Evolutionary conservation across 2,113 vertebrate genomes (phyloP).

Genomic region (Acinonyx jubatus): DNA sequence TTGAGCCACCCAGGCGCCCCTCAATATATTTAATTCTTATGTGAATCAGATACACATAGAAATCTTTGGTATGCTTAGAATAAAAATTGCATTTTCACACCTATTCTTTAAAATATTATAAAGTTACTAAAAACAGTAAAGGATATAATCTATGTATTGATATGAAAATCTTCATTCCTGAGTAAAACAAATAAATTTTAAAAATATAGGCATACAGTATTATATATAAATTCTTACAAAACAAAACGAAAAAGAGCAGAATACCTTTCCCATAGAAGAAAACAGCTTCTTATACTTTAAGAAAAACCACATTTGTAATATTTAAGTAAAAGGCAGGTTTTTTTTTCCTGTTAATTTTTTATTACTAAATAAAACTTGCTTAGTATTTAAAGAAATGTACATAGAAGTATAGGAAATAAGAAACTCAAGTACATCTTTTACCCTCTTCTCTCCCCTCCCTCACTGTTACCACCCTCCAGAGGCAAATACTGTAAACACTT

Average conservation of each 20-base stretch:
- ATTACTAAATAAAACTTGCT: neutral
- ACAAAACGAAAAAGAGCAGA: neutral
- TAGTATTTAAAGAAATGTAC: neutral
- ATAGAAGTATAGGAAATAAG: neutral
- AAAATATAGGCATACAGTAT: neutral
- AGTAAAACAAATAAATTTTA: neutral
- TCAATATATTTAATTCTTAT: neutral
- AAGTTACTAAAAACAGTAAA: neutral
- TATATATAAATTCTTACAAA: neutral
- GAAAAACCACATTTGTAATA: neutral
- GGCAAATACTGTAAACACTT: neutral
- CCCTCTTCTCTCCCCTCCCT: neutral
- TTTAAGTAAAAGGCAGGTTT: neutral
- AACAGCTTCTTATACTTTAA: neutral
- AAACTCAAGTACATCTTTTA: neutral
- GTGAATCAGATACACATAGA: neutral
- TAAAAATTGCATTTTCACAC: neutral
- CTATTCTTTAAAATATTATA: slow-evolving; percentile 8
- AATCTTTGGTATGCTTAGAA: neutral
- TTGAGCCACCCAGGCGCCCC: no score
- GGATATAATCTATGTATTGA: neutral
- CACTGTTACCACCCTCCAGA: neutral
- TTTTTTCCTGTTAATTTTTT: neutral
- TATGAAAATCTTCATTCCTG: neutral
- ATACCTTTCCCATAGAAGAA: neutral